Base-by-base conservation (phyloP, 2,113 vertebrate species). In the Elephas maximus region DNA sequence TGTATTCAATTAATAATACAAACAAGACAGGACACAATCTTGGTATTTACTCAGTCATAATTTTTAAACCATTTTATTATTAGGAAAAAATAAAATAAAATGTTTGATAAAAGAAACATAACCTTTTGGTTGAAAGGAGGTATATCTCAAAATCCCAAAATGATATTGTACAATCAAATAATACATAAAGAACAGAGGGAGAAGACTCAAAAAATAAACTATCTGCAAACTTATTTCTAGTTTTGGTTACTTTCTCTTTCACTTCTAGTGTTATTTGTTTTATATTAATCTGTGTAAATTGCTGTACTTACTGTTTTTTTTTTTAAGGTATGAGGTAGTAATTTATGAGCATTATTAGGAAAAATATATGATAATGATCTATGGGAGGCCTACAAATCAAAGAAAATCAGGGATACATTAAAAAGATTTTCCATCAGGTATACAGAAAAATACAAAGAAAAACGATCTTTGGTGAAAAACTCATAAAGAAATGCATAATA, bases 391-490 rank as follows among this genome's bases (percentile, higher is more conserved):
- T 98, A 97, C 79, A 98, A 99, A 98, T 99, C 99, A 99, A 99
- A 99, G 99, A 99, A 99, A 99, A 99, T 99, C 98, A 98, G 99
- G 98, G 99, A 98, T 98, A 99, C 98, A 99, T 99, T 99, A 99
- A 99, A 99, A 98, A 99, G 98, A 99, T 99, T 99, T 99, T 99
- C 99, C 99, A 99, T 99, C 99, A 98, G 98, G 98, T 98, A 99
- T 99, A 99, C 99, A 99, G 98, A 99, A 99, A 98, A 60, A 60
- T 97, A 99, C 97, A 99, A 97, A 97, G 96, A 96, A 98, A 98
- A 97, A 88, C 95, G 85, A 96, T 95, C 97, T 98, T 96, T 98
- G 97, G 15, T 51, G 8, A 98, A 98, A 98, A 98, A 97, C 95
- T 89, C 94, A 97, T 71, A 96, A 96, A 97, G 87, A 94, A 96